A percentile compares a stretch with the other conserved stretches of the same genome.
Conservation (phyloP, 2,113 vertebrate species). For the Ochotona curzoniae region DNA sequence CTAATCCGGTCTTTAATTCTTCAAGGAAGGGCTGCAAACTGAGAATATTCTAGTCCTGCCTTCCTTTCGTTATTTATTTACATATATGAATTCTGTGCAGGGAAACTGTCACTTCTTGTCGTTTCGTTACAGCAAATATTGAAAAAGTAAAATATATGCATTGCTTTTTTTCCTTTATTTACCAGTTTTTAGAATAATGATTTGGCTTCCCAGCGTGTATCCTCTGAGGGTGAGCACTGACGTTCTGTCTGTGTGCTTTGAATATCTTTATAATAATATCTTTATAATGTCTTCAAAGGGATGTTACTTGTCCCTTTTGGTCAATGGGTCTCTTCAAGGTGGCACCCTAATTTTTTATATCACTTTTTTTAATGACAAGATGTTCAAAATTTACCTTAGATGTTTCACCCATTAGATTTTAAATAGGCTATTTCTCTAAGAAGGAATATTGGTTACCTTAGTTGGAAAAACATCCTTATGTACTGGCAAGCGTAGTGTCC, state of each 20-base stretch:
- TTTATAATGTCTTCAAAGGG: slow-evolving; percentile 7
- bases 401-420: neutral
- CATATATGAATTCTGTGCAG: neutral
- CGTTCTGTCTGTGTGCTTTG: neutral
- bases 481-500: neutral
- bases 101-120: neutral
- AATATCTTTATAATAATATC: neutral
- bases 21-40: neutral
- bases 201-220: neutral
- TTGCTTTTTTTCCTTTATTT: neutral
- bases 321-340: neutral
- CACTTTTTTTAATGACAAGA: neutral
- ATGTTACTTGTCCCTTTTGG: neutral
- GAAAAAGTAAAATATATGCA: neutral
- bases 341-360: slow-evolving; percentile 14
- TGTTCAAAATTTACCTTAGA: neutral
- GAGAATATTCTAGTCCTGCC: neutral
- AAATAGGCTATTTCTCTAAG: neutral
- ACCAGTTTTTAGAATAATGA: slow-evolving; percentile 15
- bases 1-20: neutral
- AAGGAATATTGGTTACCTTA: neutral
- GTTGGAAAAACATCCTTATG: too few relatives aligned
- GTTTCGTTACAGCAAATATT: neutral
- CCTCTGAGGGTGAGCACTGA: neutral
- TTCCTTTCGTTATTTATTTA: slow-evolving; percentile 15